Base-by-base conservation (phyloP, 2,888 invertebrate species). In the Netelia virgata region DNA sequence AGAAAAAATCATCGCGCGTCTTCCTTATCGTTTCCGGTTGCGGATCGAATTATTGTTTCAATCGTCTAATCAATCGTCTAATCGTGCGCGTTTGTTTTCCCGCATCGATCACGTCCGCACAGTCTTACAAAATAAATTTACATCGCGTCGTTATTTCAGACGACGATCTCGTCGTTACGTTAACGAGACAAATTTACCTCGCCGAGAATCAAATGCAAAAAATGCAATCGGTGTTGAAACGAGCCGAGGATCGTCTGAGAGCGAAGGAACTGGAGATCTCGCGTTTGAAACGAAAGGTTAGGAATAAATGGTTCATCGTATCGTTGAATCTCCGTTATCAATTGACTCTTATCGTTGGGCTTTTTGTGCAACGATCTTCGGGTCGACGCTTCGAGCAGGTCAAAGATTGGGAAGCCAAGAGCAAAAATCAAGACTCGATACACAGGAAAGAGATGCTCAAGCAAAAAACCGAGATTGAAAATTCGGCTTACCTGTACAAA, bases 191-290 rank as follows among this genome's bases (percentile, higher is more conserved):
- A 77, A 78, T 92, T 28, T 90, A 89, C 63, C 66, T 88, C 6
- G 91, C 90, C 18, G 90, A 91, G 36, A 86, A 86, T 77, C 91
- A 92, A 53, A 88, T 92, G 85, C 90, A 90, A 47, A 89, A 88
- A 70, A 89, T 90, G 87, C 91, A 92, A 73, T 50, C 75, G 8
- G 73, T 88, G 2, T 61, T 92, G 23, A 88, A 82, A n/a, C 91
- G 88, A 83, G 87, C 88, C 47, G 91, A 91, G 20, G 91, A 90
- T 41, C 84, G 89, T 66, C 57, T 91, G 61, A 88, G 84, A 70
- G 16, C 78, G 14, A 92, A 91, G 80, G 92, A 92, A 73, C 88
- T 88, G 59, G 91, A 92, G 82, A 90, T 92, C 61, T 76, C 14
- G 41, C 86, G 88, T 28, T 83, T 92, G 9, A 92, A 91, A 83